phyloP scores from a whole-genome alignment of 1,140 invertebrate species.

The Drosophila insularis region DNA sequence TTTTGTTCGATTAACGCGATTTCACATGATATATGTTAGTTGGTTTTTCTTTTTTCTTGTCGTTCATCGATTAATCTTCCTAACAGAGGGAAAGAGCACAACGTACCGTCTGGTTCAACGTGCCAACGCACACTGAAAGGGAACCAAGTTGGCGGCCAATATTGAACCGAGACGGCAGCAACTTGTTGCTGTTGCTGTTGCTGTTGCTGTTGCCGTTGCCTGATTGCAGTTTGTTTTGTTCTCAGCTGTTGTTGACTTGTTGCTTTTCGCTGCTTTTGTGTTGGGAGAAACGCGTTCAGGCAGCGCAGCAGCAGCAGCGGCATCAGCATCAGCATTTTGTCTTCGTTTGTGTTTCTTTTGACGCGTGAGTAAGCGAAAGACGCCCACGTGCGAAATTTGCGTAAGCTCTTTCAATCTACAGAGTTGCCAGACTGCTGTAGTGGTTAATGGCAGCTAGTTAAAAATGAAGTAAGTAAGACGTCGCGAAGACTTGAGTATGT shows the following conservation, averaged over 20 bases:
- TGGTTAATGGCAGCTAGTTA: neutral
- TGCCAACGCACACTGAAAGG: constrained; percentile 73
- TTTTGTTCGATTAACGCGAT: constrained; percentile 27
- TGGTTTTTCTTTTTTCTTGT: neutral
- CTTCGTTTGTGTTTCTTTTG: constrained; percentile 79
- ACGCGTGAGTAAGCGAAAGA: constrained; percentile 75
- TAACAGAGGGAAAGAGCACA: constrained; percentile 3
- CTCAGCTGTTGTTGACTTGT: constrained; percentile 74
- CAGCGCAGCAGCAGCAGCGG: constrained; percentile 28
- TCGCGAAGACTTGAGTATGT: no score
- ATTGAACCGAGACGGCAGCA: constrained; percentile 41
- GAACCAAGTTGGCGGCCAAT: constrained; percentile 43
- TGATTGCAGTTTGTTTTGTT: constrained; percentile 77
- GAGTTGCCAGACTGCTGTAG: constrained; percentile 56
- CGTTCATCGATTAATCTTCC: constrained; percentile 30
- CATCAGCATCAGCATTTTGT: constrained; percentile 62
- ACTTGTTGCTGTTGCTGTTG: constrained; percentile 36
- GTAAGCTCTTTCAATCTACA: constrained; percentile 45
- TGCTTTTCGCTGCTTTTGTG: constrained; percentile 39
- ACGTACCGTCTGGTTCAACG: constrained; percentile 70
- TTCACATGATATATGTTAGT: constrained; percentile 17
- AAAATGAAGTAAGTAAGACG: neutral
- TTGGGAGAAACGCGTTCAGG: constrained; percentile 64
- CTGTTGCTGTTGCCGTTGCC: constrained; percentile 51
- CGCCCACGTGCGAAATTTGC: constrained; percentile 78